These are phyloP conservation scores for Geotrupes spiniger DNA, from an alignment of 2,888 invertebrate species.

Conservation along the genomic window DNA sequence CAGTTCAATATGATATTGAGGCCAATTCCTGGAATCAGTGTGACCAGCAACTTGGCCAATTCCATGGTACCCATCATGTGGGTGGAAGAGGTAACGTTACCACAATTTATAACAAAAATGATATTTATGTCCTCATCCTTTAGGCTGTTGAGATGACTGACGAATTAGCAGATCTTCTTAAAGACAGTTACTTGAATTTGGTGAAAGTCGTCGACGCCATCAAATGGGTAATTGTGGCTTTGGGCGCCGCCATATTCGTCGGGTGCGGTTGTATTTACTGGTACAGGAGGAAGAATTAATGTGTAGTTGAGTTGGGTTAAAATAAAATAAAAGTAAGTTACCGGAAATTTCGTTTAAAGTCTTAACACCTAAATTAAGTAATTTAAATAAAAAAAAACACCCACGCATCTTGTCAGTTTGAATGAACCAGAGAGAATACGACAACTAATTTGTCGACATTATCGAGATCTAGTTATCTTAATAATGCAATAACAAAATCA, in stretches of 20 bases:
- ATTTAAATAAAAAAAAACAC: too few species aligned
- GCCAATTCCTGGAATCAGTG: slow-evolving; percentile 50
- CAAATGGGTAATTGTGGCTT: slow-evolving; percentile 9
- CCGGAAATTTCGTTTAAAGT: too few species aligned
- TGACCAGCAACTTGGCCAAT: slow-evolving; percentile 51
- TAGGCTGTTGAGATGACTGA: slow-evolving; percentile 16
- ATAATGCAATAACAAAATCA: too few species aligned
- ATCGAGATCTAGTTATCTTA: too few species aligned
- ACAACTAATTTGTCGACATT: too few species aligned
- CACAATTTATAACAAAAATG: too few species aligned
- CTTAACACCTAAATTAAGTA: too few species aligned
- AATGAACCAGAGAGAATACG: too few species aligned
- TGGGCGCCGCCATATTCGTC: slow-evolving; percentile 5
- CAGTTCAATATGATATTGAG: slow-evolving; percentile 65
- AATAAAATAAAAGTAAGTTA: too few species aligned
- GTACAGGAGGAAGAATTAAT: neutral
- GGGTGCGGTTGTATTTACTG: neutral
- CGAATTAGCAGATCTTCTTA: slow-evolving; percentile 10
- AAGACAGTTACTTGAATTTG: slow-evolving; percentile 3
- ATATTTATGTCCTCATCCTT: too few species aligned
- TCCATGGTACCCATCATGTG: slow-evolving; percentile 60
- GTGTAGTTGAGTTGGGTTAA: too few species aligned
- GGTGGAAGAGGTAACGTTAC: slow-evolving; percentile 67
- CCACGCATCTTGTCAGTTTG: too few species aligned
- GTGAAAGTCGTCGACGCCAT: slow-evolving; percentile 5